Evolutionary conservation across 1,140 invertebrate species (phyloP).

Genomic region (Drosophila equinoxialis): DNA sequence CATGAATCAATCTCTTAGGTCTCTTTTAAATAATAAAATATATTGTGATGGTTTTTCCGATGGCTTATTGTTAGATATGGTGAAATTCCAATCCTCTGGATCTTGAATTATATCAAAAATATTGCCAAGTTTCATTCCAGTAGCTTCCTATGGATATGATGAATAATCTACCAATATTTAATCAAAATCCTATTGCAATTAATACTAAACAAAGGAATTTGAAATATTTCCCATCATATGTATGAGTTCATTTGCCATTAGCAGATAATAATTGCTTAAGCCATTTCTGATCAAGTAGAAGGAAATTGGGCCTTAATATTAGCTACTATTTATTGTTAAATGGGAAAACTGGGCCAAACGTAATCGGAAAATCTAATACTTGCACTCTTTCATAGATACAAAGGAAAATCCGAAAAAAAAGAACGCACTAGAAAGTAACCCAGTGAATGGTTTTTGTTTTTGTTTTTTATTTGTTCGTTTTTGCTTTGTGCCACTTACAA

Average conservation of each 20-base stretch:
- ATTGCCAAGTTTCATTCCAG: no score
- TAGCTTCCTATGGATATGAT: no score
- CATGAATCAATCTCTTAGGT: not conserved
- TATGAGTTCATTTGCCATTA: no score
- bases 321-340: conserved; percentile 21
- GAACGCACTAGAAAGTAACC: conserved; percentile 52
- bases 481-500: conserved; percentile 28
- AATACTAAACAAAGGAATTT: not conserved
- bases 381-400: conserved; percentile 41
- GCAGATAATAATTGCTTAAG: not conserved
- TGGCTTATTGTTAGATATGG: no score
- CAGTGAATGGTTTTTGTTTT: conserved; percentile 9
- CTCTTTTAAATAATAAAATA: not conserved
- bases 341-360: not conserved
- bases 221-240: no score
- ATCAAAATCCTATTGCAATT: no score
- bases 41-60: no score
- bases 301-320: conserved; percentile 9
- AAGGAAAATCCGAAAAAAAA: conserved; percentile 14
- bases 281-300: no score
- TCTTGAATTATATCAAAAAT: no score
- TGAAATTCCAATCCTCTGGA: no score
- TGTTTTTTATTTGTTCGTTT: not conserved
- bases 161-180: no score
- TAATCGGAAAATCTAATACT: conserved; percentile 36